Base-by-base conservation (phyloP, 2,888 invertebrate genomes). In the Alloscopus bannaensis region DNA sequence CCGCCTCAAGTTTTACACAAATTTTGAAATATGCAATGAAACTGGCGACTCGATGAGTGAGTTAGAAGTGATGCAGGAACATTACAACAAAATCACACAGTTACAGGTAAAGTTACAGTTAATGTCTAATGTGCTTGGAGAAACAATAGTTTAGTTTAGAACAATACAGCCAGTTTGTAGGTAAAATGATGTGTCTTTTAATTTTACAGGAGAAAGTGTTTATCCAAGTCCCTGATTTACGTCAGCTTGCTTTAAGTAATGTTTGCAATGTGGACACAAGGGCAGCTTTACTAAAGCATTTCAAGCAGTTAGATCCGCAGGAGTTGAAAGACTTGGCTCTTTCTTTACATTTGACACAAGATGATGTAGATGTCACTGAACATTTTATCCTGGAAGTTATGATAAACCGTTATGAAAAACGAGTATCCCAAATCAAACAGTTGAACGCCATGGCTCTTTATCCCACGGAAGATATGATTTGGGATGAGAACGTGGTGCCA, bases 401-500 rank as follows among this genome's bases (percentile, higher is more conserved):
- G 89, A 96, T 96, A 89, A 94, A 94, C 0, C 91, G 95, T 1
- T 97, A 98, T 88, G 97, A 98, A 88, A 91, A 94, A 47, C 91
- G 96, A 64, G 92, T 94, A 40, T 98, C 98, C 0, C 98, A 99
- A 87, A 89, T 99, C 69, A 96, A 98, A 87, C 94, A 95, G 71
- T 89, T 99, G 13, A 99, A 99, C 88, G 95, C 96, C 86, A 98
- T 99, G 96, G 99, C 99, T 0, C 90, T 99, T 0, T 99, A 99
- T 88, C 99, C 99, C 0, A 99, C 98, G 0, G 99, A 99, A 88
- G 94, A 95, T 79, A 94, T 99, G 1, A 97, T 99, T 86, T 99
- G 99, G 99, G 97, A 99, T 89, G 98, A 99, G 88, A 98, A 99
- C 88, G 93, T 99, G 52, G 99, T 99, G 0, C 99, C 99, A 0